Percentiles rank a stretch among this genome's conserved stretches.
Conservation (phyloP, 2,113 vertebrate species). For the Otis tarda region DNA sequence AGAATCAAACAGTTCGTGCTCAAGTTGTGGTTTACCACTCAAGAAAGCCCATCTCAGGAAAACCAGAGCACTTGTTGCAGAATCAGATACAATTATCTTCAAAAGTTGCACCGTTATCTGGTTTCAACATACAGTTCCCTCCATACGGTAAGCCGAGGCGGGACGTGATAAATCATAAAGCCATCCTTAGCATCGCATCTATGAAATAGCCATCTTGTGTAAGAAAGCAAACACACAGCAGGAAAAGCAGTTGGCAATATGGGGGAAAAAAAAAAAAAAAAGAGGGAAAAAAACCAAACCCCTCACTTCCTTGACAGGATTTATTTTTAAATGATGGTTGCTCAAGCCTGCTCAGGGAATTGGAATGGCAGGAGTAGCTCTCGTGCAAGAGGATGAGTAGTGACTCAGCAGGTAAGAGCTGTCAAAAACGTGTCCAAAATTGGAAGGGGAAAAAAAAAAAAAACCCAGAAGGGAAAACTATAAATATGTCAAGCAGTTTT, state of each 20-base stretch:
- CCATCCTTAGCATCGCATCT: background rate
- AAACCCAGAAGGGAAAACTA: background rate
- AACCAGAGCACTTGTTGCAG: background rate
- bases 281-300: background rate
- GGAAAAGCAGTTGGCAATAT: background rate
- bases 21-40: background rate
- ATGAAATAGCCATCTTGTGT: background rate
- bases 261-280: background rate
- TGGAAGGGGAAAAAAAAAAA: background rate
- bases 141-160: fast-evolving
- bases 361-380: background rate
- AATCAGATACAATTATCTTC: background rate
- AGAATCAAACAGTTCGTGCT: background rate
- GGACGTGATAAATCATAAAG: background rate
- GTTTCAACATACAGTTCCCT: background rate
- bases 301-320: background rate
- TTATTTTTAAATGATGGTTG: conserved; percentile 31
- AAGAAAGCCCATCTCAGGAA: background rate
- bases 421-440: conserved; percentile 8
- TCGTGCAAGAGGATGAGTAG: background rate
- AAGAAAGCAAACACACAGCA: background rate
- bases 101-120: background rate
- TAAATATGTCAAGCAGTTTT: background rate
- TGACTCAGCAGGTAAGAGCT: conserved; percentile 66
- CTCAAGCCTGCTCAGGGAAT: background rate